Evolutionary conservation across 2,113 vertebrate species (phyloP).

Genomic region (Tragelaphus strepsiceros): DNA sequence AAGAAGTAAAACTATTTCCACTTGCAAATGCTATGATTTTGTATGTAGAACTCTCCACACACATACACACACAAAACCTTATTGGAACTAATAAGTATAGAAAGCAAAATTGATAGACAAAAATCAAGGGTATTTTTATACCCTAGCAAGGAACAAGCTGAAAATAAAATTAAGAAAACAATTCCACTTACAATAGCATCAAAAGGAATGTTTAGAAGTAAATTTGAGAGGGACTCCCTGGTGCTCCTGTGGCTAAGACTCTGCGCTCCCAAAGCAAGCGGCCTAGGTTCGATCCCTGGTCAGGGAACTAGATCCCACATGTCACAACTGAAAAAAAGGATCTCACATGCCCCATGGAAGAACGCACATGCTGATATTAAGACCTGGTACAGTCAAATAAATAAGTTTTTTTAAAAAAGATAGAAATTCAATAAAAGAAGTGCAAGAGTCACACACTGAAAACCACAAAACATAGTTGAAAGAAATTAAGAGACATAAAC

Average conservation of each 20-base stretch:
- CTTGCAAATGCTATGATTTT: neutral
- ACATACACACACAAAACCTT: neutral
- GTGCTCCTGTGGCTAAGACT: neutral
- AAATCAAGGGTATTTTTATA: neutral
- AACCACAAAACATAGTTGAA: neutral
- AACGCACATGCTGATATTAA: neutral
- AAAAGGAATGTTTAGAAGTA: neutral
- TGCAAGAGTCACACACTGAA: neutral
- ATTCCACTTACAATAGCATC: neutral
- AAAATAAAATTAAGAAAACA: neutral
- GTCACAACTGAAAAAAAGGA: neutral
- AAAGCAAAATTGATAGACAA: neutral
- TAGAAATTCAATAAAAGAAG: neutral
- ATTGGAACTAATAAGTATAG: neutral
- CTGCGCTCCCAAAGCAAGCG: neutral
- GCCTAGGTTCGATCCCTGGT: fast-evolving
- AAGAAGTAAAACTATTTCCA: neutral
- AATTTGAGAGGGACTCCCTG: neutral
- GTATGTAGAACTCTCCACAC: neutral
- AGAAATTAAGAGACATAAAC: neutral
- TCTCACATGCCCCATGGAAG: neutral
- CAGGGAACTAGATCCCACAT: neutral
- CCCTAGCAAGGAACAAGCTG: neutral
- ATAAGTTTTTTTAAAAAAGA: neutral
- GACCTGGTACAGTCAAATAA: neutral